Evolutionary conservation across 2,113 vertebrate species (phyloP).

Genomic region (Halcyon malimbica): DNA sequence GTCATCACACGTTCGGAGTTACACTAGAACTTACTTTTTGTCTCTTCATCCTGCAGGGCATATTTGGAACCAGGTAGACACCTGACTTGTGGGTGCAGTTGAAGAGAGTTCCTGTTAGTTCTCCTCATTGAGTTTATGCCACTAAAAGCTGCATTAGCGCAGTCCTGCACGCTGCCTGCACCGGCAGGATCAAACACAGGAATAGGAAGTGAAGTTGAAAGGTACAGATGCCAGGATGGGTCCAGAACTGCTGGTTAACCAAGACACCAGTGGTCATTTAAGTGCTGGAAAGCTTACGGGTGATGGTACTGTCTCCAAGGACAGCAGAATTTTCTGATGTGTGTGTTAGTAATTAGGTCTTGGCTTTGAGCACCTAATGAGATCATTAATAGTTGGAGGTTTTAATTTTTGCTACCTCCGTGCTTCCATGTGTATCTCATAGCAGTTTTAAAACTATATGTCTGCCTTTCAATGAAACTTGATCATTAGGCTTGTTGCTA

Average conservation of each 20-base stretch:
- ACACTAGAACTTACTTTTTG: background rate
- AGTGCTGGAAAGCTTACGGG: background rate
- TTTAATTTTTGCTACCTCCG: background rate
- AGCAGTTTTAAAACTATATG: background rate
- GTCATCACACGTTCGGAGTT: background rate
- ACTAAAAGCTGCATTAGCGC: background rate
- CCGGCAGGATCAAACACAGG: background rate
- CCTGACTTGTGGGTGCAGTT: background rate
- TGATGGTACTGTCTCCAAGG: background rate
- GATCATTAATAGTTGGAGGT: rapidly evolving
- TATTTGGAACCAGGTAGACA: background rate
- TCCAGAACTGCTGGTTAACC: background rate
- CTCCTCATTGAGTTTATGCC: background rate
- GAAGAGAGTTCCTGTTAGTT: background rate
- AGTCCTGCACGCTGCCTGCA: background rate
- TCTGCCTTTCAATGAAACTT: background rate
- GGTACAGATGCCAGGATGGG: background rate
- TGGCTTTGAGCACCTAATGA: background rate
- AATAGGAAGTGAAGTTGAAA: background rate
- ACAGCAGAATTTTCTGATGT: background rate
- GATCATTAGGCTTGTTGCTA: background rate
- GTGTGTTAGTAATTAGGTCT: background rate
- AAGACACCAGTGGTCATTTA: background rate
- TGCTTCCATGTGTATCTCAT: background rate
- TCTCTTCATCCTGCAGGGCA: background rate